These are phyloP conservation scores for Eulemur rubriventer DNA, from an alignment of 2,797 vertebrate species.

Conservation along the genomic window DNA sequence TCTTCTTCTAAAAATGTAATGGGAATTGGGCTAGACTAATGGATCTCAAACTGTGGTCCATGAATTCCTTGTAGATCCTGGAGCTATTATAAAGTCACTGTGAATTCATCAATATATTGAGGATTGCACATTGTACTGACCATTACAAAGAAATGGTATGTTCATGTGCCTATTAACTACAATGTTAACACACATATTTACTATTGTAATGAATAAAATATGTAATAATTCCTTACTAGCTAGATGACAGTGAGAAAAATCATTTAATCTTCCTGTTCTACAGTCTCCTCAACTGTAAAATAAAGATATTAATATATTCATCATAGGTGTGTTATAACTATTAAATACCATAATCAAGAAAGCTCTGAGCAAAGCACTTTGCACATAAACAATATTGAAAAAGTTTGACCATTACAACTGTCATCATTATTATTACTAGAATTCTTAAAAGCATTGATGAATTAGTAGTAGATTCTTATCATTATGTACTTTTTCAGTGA, in stretches of 20 bases:
- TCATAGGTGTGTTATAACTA: background rate
- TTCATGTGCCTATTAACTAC: background rate
- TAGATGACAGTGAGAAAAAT: background rate
- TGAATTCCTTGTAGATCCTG: background rate
- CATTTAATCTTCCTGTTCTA: background rate
- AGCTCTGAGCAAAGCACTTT: background rate
- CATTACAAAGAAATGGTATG: background rate
- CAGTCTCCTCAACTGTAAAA: conserved; percentile 16
- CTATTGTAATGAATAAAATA: background rate
- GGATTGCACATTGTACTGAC: background rate
- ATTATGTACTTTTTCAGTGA: background rate
- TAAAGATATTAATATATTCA: background rate
- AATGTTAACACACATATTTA: background rate
- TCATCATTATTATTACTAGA: background rate
- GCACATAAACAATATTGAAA: background rate
- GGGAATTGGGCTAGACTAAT: background rate
- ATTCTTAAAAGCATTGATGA: background rate
- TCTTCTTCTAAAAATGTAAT: background rate
- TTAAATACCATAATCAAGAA: conserved; percentile 6
- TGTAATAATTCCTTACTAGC: background rate
- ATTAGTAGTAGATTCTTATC: background rate
- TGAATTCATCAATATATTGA: background rate
- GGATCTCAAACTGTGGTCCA: background rate
- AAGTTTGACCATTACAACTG: background rate
- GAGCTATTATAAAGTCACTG: background rate